Evolutionary conservation across 2,888 invertebrate genomes (phyloP).

Genomic region (Ichneumoninae sp.): DNA sequence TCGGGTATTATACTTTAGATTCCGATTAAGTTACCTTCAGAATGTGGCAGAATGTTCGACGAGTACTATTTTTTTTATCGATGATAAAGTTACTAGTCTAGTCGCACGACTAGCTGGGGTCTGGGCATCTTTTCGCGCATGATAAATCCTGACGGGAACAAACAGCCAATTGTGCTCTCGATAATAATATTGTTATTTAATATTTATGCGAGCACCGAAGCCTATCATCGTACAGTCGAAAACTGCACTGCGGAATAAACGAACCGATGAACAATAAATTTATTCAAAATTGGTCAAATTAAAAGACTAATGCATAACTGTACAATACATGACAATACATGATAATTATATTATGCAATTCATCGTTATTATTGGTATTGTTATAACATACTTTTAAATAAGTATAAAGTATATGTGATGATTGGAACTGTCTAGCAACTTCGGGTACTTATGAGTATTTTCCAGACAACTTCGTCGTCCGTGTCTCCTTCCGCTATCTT

Average conservation of each 20-base stretch:
- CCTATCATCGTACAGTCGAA: conserved; percentile 10
- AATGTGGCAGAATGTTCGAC: conserved; percentile 23
- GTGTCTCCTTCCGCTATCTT: conserved; percentile 7
- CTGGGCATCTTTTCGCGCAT: conserved; percentile 6
- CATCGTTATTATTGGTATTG: conserved; percentile 18
- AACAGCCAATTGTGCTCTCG: conserved; percentile 29
- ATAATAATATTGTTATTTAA: conserved; percentile 17
- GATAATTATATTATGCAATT: conserved; percentile 38
- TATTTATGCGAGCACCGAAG: conserved; percentile 12
- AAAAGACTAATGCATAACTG: conserved; percentile 49
- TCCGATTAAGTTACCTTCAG: conserved; percentile 20
- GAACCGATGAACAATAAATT: conserved; percentile 12
- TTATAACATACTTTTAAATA: conserved; percentile 40
- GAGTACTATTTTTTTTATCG: conserved; percentile 8
- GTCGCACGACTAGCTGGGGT: background rate
- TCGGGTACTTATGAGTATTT: conserved; percentile 28
- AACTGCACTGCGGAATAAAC: background rate
- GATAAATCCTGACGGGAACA: conserved; percentile 29
- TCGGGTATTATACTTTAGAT: background rate
- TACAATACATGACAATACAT: conserved; percentile 58
- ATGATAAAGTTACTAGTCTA: conserved; percentile 20
- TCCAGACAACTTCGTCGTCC: conserved; percentile 24
- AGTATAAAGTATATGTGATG: conserved; percentile 21
- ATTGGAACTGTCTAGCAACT: conserved; percentile 57
- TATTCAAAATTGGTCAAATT: conserved; percentile 22